These are phyloP conservation scores for Holothuria leucospilota DNA, from an alignment of 53 echinoderm and acorn worm genomes.

Conservation along the genomic window DNA sequence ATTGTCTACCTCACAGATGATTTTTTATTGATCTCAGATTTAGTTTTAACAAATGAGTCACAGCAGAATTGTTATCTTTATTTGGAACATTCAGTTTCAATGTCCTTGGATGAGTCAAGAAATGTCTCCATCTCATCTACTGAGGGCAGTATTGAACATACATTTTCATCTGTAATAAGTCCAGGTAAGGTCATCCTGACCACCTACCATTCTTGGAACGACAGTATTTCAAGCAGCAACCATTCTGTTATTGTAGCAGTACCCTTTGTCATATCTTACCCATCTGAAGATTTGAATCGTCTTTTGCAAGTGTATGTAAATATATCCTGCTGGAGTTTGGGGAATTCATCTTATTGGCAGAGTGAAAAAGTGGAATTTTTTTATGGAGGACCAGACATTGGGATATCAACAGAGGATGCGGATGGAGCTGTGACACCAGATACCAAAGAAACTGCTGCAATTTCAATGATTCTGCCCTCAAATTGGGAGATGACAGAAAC, in stretches of 20 bases:
- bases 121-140: not conserved
- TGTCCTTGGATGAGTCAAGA: not conserved
- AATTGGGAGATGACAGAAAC: conserved; percentile 22
- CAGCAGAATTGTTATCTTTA: not conserved
- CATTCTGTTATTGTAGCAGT: not conserved
- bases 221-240: not conserved
- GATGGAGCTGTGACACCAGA: not conserved
- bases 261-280: too few species aligned
- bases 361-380: not conserved
- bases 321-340: not conserved
- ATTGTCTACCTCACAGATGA: conserved; percentile 23
- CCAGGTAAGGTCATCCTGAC: not conserved
- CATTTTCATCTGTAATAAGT: not conserved
- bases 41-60: not conserved
- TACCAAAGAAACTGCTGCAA: not conserved
- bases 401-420: not conserved
- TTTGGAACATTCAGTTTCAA: not conserved
- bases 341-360: not conserved
- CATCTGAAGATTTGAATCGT: not conserved
- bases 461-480: not conserved
- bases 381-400: conserved; percentile 14
- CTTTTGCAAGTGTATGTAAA: not conserved
- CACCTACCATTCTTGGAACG: conserved; percentile 15
- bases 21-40: not conserved
- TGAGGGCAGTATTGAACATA: not conserved